phyloP scores from a whole-genome alignment of 2,797 vertebrate species.

The Alectoris magna region DNA sequence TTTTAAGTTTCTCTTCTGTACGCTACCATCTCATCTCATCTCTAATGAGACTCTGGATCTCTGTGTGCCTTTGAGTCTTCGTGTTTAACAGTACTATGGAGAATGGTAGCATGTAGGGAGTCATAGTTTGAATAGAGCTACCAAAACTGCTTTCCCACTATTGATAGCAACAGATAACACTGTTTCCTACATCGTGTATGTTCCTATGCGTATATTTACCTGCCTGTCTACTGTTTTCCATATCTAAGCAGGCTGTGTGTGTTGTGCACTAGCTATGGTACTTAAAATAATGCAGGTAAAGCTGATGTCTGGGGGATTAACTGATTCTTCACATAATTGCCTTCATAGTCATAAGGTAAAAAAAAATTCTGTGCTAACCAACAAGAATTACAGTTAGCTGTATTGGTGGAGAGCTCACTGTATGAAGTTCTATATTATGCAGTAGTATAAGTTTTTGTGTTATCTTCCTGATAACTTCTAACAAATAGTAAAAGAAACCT shows the following conservation, averaged over 20 bases:
- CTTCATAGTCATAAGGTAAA: neutral
- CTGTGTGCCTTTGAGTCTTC: neutral
- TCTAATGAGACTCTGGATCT: neutral
- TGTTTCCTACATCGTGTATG: neutral
- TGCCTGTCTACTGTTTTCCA: neutral
- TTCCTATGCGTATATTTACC: constrained; percentile 24
- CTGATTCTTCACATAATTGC: constrained; percentile 26
- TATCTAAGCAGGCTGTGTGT: neutral
- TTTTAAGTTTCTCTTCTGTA: neutral
- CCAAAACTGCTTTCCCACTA: neutral
- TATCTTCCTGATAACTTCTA: neutral
- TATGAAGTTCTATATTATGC: neutral
- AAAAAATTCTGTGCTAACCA: neutral
- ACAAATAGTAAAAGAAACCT: neutral
- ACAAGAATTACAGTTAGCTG: neutral
- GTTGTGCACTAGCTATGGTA: neutral
- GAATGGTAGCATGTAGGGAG: neutral
- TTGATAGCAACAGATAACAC: neutral
- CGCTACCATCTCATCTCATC: neutral
- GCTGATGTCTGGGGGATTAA: constrained; percentile 32
- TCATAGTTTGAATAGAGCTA: neutral
- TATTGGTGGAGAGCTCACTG: neutral
- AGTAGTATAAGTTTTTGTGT: neutral
- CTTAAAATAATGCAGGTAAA: constrained; percentile 31
- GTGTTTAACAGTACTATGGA: neutral